Evolutionary conservation across 2,113 vertebrate genomes (phyloP).

Genomic region (Drymodes brunneopygia): DNA sequence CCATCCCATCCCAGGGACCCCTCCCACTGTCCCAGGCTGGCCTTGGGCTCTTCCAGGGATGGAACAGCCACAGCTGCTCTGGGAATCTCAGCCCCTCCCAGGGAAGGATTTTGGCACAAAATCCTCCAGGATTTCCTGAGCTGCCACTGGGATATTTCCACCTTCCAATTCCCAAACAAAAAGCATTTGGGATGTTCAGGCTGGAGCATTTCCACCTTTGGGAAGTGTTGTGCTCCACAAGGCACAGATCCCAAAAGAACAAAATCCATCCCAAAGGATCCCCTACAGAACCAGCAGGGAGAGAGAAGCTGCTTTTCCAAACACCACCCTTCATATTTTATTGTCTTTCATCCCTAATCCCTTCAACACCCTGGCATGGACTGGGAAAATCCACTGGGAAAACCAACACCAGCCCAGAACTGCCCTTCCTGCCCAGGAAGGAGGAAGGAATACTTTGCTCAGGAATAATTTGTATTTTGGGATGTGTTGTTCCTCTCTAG

Average conservation of each 20-base stretch:
- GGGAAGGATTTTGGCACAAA: not conserved
- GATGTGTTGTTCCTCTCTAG: not conserved
- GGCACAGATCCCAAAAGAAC: not conserved
- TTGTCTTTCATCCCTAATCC: not conserved
- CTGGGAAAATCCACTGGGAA: not conserved
- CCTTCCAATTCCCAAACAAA: not conserved
- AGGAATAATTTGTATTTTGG: not conserved
- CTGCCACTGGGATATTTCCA: not conserved
- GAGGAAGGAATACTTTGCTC: too few relatives aligned
- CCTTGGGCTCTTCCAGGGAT: not conserved
- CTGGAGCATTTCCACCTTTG: not conserved
- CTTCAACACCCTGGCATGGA: not conserved
- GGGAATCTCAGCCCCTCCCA: not conserved
- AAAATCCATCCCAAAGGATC: not conserved
- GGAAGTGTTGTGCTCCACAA: not conserved
- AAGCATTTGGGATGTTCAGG: not conserved
- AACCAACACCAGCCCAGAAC: not conserved
- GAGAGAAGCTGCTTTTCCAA: not conserved
- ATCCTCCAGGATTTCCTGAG: not conserved
- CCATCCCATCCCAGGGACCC: not conserved
- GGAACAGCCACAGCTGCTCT: not conserved
- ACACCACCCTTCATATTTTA: not conserved
- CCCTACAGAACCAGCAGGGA: not conserved
- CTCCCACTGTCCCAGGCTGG: not conserved
- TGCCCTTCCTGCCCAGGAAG: not conserved